Percentiles rank a stretch among this genome's conserved stretches.
These are phyloP conservation scores for Chaitophorus viminalis DNA, from an alignment of 2,888 invertebrate genomes.

Conservation along the genomic window DNA sequence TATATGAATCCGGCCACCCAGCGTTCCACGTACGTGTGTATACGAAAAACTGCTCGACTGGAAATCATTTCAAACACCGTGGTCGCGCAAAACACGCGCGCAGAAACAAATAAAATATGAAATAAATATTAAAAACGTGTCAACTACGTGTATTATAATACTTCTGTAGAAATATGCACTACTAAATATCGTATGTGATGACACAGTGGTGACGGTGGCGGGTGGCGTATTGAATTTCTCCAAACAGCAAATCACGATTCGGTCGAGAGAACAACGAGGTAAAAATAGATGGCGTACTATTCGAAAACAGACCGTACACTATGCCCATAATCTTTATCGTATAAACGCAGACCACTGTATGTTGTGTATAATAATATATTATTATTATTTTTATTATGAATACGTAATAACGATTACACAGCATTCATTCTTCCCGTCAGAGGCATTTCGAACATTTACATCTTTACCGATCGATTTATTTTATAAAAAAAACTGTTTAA, in stretches of 20 bases:
- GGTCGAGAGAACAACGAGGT: background rate
- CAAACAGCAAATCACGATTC: background rate
- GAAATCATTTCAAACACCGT: slow-evolving; percentile 6
- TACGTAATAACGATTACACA: too few relatives aligned
- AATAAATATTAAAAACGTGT: slow-evolving; percentile 20
- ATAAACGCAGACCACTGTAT: too few relatives aligned
- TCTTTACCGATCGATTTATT: too few relatives aligned
- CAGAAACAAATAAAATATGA: slow-evolving; percentile 3
- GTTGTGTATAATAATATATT: too few relatives aligned
- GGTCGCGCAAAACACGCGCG: background rate
- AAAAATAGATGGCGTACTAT: background rate
- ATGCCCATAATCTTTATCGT: too few relatives aligned
- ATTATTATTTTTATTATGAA: too few relatives aligned
- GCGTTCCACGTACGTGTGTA: background rate
- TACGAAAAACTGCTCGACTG: background rate
- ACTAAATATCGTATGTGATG: too few relatives aligned
- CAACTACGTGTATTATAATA: too few relatives aligned
- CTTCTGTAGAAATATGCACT: too few relatives aligned
- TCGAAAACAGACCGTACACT: background rate
- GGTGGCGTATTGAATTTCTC: background rate
- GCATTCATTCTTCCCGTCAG: too few relatives aligned
- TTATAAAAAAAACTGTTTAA: too few relatives aligned
- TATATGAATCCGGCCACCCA: background rate
- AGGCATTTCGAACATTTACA: too few relatives aligned
- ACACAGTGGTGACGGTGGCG: background rate